Conservation (phyloP, 2,797 vertebrate species). For the Chiloscyllium punctatum region DNA sequence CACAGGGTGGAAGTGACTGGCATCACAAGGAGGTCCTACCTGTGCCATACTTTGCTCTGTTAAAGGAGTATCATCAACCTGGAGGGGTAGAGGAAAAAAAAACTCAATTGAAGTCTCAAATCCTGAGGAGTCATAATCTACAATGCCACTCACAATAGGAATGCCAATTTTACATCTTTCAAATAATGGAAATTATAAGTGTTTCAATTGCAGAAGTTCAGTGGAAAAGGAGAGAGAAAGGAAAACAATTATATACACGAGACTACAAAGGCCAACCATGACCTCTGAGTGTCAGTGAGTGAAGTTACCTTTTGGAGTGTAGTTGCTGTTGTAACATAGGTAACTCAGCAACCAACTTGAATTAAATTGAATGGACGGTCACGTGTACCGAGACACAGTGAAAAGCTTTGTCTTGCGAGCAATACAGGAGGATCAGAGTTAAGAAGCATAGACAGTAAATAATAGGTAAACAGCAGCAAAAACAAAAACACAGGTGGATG, state of each 20-base stretch:
- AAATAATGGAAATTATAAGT: background rate
- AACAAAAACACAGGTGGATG: no score
- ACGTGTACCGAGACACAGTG: no score
- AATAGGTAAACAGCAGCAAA: no score
- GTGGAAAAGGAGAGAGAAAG: background rate
- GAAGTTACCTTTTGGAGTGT: background rate
- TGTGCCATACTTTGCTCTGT: constrained; percentile 76
- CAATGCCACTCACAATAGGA: background rate
- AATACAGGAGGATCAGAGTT: no score
- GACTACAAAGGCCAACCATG: background rate
- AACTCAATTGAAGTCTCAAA: background rate
- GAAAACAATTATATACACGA: background rate
- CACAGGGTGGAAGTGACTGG: no score
- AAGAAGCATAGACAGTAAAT: no score
- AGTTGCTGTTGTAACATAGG: background rate
- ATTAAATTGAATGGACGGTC: no score
- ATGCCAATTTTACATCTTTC: background rate
- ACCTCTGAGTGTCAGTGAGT: background rate
- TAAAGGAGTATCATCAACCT: constrained; percentile 67
- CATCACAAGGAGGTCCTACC: constrained; percentile 51
- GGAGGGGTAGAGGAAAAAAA: constrained; percentile 40
- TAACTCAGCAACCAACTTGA: no score
- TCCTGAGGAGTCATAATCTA: background rate
- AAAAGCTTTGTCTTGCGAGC: no score
- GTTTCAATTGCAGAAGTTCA: background rate